Conservation (phyloP, 2,888 invertebrate species). For the Cheilosia grossa region DNA sequence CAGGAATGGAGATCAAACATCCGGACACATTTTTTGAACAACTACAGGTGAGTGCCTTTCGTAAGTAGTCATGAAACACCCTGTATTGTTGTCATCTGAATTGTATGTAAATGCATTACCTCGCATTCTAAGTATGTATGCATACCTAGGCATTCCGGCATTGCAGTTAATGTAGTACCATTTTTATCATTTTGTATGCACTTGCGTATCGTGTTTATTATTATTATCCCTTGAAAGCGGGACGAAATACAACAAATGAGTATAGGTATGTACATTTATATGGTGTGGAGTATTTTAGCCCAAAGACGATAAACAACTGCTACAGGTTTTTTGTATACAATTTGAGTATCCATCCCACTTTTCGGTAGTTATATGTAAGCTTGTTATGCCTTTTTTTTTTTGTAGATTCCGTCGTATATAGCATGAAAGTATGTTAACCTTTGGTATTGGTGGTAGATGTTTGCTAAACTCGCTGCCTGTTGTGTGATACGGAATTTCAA, state of each 20-base stretch:
- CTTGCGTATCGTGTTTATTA: not conserved
- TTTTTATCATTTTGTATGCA: slow-evolving; percentile 17
- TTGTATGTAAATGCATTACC: slow-evolving; percentile 11
- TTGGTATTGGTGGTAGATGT: slow-evolving; percentile 27
- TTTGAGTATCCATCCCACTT: slow-evolving; percentile 20
- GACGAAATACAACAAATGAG: slow-evolving; percentile 1
- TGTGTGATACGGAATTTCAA: slow-evolving; percentile 47
- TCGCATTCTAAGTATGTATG: not conserved
- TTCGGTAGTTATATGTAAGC: slow-evolving; percentile 17
- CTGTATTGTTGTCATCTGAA: not conserved
- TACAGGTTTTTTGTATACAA: slow-evolving; percentile 32
- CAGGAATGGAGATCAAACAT: too few species aligned
- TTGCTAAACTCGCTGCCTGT: slow-evolving; percentile 43
- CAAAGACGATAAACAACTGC: slow-evolving; percentile 3
- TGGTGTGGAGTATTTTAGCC: slow-evolving; percentile 3
- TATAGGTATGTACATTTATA: not conserved
- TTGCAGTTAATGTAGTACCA: not conserved
- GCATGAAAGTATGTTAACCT: slow-evolving; percentile 47
- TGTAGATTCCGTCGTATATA: slow-evolving; percentile 15
- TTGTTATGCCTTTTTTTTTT: slow-evolving; percentile 23
- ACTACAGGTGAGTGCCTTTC: not conserved
- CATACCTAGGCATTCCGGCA: not conserved
- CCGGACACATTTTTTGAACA: not conserved
- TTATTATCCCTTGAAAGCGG: slow-evolving; percentile 12
- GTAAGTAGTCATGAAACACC: not conserved